phyloP scores from a whole-genome alignment of 2,888 invertebrate genomes.

The Eupsilia transversa region DNA sequence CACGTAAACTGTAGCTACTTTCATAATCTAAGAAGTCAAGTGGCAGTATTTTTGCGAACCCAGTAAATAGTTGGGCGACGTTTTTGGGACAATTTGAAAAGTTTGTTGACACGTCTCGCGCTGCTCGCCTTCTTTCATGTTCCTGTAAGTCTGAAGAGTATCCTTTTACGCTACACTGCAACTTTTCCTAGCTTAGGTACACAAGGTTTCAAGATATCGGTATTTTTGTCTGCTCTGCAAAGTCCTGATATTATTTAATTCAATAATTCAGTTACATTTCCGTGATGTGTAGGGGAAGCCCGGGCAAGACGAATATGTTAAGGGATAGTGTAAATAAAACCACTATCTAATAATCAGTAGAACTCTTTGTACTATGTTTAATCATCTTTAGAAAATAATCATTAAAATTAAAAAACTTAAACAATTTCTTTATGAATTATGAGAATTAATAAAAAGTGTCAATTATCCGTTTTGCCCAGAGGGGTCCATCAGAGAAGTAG shows the following conservation, averaged over 20 bases:
- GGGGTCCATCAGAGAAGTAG: neutral
- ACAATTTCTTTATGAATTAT: neutral
- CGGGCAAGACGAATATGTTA: no score
- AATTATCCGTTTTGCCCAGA: neutral
- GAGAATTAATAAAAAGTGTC: neutral
- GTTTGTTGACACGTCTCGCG: slow-evolving; percentile 50
- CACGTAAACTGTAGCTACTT: slow-evolving; percentile 56
- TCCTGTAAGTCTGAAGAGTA: slow-evolving; percentile 39
- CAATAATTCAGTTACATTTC: neutral
- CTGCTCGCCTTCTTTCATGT: slow-evolving; percentile 40
- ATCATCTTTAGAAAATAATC: neutral
- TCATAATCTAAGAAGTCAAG: slow-evolving; percentile 59
- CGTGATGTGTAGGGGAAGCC: neutral
- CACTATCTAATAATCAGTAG: neutral
- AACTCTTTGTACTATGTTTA: neutral
- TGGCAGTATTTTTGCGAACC: slow-evolving; percentile 55
- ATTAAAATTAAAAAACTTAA: neutral
- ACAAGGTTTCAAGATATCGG: neutral
- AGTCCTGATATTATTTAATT: neutral
- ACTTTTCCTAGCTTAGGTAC: slow-evolving; percentile 13
- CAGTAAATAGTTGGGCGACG: slow-evolving; percentile 53
- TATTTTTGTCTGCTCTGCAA: neutral
- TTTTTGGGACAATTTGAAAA: slow-evolving; percentile 58
- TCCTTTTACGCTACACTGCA: slow-evolving; percentile 21
- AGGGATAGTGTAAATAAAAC: no score